These are phyloP conservation scores for Nymphalis io DNA, from an alignment of 1,140 invertebrate species.

Conservation along the genomic window DNA sequence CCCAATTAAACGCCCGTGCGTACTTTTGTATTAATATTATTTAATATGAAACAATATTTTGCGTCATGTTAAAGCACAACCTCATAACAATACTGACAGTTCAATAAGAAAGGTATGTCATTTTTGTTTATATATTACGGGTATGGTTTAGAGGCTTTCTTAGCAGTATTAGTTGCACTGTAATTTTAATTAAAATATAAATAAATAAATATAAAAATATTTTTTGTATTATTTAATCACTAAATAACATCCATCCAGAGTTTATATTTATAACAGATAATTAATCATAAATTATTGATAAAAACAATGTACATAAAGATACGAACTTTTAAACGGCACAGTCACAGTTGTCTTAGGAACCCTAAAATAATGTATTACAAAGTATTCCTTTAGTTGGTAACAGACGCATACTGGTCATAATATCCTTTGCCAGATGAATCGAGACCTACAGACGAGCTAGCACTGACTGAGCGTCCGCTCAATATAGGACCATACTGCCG, in stretches of 20 bases:
- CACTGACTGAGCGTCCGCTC: constrained; percentile 44
- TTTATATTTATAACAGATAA: too few species aligned
- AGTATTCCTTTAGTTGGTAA: constrained; percentile 38
- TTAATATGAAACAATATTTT: too few species aligned
- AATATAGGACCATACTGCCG: constrained; percentile 41
- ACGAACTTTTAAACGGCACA: too few species aligned
- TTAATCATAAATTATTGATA: too few species aligned
- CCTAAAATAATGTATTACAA: neutral
- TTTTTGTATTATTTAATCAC: neutral
- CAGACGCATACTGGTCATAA: constrained; percentile 54
- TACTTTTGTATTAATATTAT: too few species aligned
- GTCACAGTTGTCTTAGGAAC: too few species aligned
- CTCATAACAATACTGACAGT: too few species aligned
- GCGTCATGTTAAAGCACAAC: too few species aligned
- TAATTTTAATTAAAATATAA: constrained; percentile 18
- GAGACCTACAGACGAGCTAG: constrained; percentile 53
- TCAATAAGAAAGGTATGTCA: neutral
- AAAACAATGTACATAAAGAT: too few species aligned
- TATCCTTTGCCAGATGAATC: constrained; percentile 52
- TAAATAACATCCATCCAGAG: neutral
- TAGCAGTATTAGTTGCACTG: constrained; percentile 29
- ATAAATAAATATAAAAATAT: neutral
- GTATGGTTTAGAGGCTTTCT: constrained; percentile 29
- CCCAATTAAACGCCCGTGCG: neutral
- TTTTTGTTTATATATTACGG: constrained; percentile 17